A percentile compares a stretch with the other conserved stretches of the same genome.
Evolutionary conservation across 2,113 vertebrate genomes (phyloP).

Genomic region (Mobula birostris): DNA sequence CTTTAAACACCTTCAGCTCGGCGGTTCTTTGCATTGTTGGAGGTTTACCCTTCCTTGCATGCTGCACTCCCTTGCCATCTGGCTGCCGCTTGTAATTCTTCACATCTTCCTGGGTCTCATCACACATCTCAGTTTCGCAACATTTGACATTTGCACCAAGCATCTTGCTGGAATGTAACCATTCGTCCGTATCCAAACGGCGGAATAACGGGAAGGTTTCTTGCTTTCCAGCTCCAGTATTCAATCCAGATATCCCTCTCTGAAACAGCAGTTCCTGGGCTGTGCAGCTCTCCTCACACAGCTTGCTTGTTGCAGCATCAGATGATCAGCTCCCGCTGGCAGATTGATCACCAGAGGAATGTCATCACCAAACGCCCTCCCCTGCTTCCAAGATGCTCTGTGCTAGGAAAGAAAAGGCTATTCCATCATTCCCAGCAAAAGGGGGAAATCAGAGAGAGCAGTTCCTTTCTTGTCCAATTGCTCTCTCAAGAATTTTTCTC

Average conservation of each 20-base stretch:
- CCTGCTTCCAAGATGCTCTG: slow-evolving; percentile 37
- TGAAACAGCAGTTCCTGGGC: slow-evolving; percentile 39
- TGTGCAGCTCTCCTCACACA: slow-evolving; percentile 26
- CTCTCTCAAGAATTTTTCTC: no score
- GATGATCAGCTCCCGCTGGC: slow-evolving; percentile 32
- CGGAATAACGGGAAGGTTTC: slow-evolving; percentile 18
- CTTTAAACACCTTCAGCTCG: slow-evolving; percentile 78
- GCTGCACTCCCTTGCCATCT: slow-evolving; percentile 55
- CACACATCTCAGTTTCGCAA: slow-evolving; percentile 57
- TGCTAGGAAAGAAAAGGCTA: slow-evolving; percentile 34
- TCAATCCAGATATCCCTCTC: slow-evolving; percentile 13
- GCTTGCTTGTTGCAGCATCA: slow-evolving; percentile 29
- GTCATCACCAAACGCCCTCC: slow-evolving; percentile 23
- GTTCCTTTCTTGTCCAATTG: neutral
- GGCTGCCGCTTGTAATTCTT: slow-evolving; percentile 53
- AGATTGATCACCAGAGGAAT: slow-evolving; percentile 9
- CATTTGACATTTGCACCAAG: slow-evolving; percentile 74
- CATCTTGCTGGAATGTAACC: slow-evolving; percentile 73
- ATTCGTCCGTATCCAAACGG: slow-evolving; percentile 59
- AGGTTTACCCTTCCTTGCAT: slow-evolving; percentile 68
- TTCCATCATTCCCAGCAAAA: slow-evolving; percentile 34
- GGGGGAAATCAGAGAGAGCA: slow-evolving; percentile 34
- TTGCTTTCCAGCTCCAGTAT: neutral
- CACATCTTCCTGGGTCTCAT: slow-evolving; percentile 61
- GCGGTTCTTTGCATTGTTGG: slow-evolving; percentile 58